These are phyloP conservation scores for Puntigrus tetrazona DNA, from an alignment of 2,113 vertebrate species.

Conservation along the genomic window DNA sequence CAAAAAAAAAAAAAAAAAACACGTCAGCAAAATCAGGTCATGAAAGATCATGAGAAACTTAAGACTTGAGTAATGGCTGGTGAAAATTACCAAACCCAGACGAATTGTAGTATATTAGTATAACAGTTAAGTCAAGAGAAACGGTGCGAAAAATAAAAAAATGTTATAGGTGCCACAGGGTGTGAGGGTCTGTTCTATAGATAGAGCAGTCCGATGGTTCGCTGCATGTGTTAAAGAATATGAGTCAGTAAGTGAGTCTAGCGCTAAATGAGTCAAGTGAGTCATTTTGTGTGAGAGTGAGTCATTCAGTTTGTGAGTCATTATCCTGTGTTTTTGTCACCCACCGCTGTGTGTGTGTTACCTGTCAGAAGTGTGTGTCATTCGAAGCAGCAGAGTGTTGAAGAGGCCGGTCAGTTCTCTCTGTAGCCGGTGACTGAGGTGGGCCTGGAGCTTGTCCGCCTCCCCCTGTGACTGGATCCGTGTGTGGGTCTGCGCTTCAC, in stretches of 20 bases:
- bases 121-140: background rate
- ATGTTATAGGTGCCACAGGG: background rate
- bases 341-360: conserved; percentile 59
- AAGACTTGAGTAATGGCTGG: background rate
- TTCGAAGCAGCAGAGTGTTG: conserved; percentile 78
- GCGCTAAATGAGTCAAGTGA: background rate
- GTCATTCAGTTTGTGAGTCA: conserved; percentile 10
- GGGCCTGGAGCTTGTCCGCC: conserved; percentile 73
- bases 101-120: background rate
- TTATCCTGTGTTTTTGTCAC: background rate
- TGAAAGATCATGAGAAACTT: background rate
- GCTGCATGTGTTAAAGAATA: conserved; percentile 11
- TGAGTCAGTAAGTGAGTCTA: conserved; percentile 1
- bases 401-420: conserved; percentile 85
- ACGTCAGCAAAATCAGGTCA: too few relatives aligned
- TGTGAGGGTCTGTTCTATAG: conserved; percentile 27
- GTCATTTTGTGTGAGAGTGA: conserved; percentile 11
- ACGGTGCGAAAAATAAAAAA: background rate
- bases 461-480: conserved; percentile 63
- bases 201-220: conserved; percentile 13
- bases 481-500: conserved; percentile 68
- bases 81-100: background rate
- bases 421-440: conserved; percentile 85
- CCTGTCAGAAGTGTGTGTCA: conserved; percentile 83
- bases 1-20: too few relatives aligned